phyloP scores from a whole-genome alignment of 2,888 invertebrate genomes.

The Opisthograptis luteolata region DNA sequence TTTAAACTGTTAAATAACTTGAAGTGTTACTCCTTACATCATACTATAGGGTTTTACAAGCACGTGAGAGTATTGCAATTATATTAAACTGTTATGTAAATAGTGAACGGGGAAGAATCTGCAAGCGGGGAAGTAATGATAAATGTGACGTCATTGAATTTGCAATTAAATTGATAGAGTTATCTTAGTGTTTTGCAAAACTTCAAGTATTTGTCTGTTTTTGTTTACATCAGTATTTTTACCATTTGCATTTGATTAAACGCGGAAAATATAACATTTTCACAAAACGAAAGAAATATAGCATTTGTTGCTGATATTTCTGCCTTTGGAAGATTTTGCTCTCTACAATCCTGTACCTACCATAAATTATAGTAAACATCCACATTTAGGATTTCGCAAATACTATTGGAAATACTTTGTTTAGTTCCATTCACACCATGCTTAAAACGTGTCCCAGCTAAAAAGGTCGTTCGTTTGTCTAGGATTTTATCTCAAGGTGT shows the following conservation, averaged over 20 bases:
- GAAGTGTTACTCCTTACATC: not conserved
- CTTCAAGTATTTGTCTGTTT: slow-evolving; percentile 9
- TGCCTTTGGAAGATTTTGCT: slow-evolving; percentile 1
- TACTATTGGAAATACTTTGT: not conserved
- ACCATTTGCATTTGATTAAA: slow-evolving; percentile 6
- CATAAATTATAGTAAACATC: slow-evolving; percentile 1
- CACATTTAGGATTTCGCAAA: not conserved
- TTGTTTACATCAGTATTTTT: not conserved
- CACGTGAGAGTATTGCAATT: not conserved
- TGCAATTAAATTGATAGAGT: slow-evolving; percentile 5
- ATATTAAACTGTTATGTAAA: not conserved
- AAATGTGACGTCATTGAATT: not conserved
- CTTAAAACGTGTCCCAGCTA: slow-evolving; percentile 15
- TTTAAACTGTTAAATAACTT: not conserved
- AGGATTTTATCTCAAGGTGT: slow-evolving; percentile 34
- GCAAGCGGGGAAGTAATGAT: not conserved
- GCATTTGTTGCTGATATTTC: slow-evolving; percentile 8
- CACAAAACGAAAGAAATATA: no score
- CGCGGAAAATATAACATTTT: slow-evolving; percentile 33
- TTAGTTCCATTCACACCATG: not conserved
- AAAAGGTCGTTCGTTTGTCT: slow-evolving; percentile 25
- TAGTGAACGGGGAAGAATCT: not conserved
- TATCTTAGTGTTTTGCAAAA: not conserved
- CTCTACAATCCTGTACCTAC: not conserved
- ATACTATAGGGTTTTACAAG: not conserved